Conservation (phyloP, 92 coral and sea anemone species). For the Phymanthus crucifer region DNA sequence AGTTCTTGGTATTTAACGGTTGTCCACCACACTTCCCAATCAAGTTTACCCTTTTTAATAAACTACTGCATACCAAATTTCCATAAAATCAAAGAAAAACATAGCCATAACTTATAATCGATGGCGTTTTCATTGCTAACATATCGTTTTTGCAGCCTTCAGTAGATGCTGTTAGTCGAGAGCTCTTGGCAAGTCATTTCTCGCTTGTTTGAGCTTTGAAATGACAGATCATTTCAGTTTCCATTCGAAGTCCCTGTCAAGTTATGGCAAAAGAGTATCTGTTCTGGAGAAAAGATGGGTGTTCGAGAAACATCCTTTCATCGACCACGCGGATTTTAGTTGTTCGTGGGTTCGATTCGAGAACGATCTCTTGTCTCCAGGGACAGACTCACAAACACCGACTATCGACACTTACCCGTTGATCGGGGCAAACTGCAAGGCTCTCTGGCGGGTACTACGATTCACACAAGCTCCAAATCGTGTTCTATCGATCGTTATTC, state of each 20-base stretch:
- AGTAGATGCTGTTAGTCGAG: background rate
- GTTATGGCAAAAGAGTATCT: background rate
- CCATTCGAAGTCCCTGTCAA: background rate
- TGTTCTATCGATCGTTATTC: slow-evolving; percentile 28
- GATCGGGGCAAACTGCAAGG: slow-evolving; percentile 36
- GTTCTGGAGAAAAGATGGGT: background rate
- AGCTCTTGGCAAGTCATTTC: background rate
- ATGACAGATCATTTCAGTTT: background rate
- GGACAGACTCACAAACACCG: slow-evolving; percentile 11
- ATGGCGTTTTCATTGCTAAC: background rate
- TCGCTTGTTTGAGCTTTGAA: background rate
- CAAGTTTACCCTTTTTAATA: background rate
- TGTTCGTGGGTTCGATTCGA: background rate
- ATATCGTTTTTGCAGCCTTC: background rate
- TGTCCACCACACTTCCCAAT: background rate
- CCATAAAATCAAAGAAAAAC: background rate
- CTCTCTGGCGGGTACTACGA: slow-evolving; percentile 35
- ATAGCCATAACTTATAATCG: background rate
- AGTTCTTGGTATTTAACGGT: background rate
- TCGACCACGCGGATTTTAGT: background rate
- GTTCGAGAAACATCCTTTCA: background rate
- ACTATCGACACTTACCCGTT: slow-evolving; percentile 67
- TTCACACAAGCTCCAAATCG: slow-evolving; percentile 41
- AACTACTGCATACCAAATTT: background rate
- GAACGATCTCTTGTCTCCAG: slow-evolving; percentile 7